Evolutionary conservation across 1,140 invertebrate genomes (phyloP).

Genomic region (Ceratina calcarata): DNA sequence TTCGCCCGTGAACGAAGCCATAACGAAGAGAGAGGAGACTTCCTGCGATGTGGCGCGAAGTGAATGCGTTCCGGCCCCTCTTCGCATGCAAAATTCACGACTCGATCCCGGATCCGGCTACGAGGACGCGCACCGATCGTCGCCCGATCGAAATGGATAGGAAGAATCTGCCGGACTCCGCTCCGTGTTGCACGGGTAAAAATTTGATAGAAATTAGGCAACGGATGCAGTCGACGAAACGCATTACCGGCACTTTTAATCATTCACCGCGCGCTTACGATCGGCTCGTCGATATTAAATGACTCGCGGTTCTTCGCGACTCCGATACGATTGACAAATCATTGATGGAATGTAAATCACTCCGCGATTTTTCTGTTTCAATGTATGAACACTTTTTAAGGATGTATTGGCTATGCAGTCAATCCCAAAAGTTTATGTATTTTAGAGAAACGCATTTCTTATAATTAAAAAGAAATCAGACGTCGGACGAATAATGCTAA

Average conservation of each 20-base stretch:
- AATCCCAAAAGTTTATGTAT: no score
- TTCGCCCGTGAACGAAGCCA: constrained; percentile 8
- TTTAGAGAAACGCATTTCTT: no score
- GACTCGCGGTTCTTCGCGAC: neutral
- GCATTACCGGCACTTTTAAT: constrained; percentile 53
- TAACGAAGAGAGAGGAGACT: constrained; percentile 57
- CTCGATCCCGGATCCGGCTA: constrained; percentile 54
- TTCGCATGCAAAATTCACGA: constrained; percentile 62
- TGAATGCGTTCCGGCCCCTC: constrained; percentile 40
- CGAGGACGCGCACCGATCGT: constrained; percentile 53
- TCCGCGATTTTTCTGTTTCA: neutral
- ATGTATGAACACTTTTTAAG: no score
- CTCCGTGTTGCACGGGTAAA: constrained; percentile 29
- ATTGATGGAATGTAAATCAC: neutral
- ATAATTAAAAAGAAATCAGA: no score
- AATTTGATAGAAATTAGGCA: constrained; percentile 55
- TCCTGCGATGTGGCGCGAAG: constrained; percentile 43
- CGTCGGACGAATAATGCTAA: no score
- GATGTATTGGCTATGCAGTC: no score
- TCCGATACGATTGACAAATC: neutral
- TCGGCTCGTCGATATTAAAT: neutral
- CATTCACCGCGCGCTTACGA: constrained; percentile 23
- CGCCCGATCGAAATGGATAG: constrained; percentile 55
- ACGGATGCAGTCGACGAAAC: constrained; percentile 27
- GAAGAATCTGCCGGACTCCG: constrained; percentile 49